These are phyloP conservation scores for Arenaria interpres DNA, from an alignment of 2,113 vertebrate species.

Conservation along the genomic window DNA sequence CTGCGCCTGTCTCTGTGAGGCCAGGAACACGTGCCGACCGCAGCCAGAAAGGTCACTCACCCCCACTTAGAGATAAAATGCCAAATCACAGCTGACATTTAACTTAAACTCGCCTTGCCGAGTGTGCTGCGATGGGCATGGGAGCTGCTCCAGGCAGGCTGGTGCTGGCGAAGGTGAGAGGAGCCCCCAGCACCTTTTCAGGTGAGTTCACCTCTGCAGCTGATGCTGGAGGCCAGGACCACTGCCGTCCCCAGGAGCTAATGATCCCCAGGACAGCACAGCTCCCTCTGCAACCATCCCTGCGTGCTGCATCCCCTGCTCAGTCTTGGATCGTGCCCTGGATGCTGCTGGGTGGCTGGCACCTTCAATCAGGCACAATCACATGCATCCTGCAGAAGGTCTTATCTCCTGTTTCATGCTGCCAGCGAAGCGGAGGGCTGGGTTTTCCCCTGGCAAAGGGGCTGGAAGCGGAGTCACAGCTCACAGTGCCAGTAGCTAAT, in stretches of 20 bases:
- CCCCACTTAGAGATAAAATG: not conserved
- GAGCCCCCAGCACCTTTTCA: not conserved
- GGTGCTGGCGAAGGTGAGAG: fast-evolving
- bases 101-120: not conserved
- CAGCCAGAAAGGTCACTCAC: not conserved
- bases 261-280: not conserved
- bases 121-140: not conserved
- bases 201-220: not conserved
- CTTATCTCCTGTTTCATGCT: not conserved
- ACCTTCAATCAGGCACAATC: not conserved
- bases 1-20: fast-evolving
- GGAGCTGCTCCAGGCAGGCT: not conserved
- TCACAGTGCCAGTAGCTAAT: not conserved
- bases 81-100: not conserved
- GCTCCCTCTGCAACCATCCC: not conserved
- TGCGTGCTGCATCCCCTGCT: not conserved
- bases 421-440: not conserved
- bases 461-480: not conserved
- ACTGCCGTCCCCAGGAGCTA: not conserved
- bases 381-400: not conserved
- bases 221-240: not conserved
- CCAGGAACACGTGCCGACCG: fast-evolving
- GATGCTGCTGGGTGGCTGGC: not conserved
- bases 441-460: not conserved
- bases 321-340: not conserved